Percentiles rank a stretch among this genome's conserved stretches.
These are phyloP conservation scores for Cyclina sinensis DNA, from an alignment of 1,140 invertebrate genomes.

Conservation along the genomic window DNA sequence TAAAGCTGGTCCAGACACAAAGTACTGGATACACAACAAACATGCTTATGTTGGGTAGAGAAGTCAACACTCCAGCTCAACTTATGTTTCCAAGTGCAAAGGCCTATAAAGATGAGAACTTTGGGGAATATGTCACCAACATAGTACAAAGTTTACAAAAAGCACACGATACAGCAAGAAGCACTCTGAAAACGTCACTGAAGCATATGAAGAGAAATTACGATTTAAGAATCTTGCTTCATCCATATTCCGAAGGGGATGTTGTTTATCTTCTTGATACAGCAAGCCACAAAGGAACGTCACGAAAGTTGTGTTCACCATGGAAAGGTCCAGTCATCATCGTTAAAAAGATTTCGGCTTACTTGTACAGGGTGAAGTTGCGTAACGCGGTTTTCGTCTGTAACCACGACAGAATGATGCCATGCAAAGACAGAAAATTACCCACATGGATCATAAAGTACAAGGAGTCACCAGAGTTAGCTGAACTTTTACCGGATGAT, in stretches of 20 bases:
- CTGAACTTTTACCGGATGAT: background rate
- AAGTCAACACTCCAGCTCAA: constrained; percentile 23
- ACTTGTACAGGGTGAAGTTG: constrained; percentile 19
- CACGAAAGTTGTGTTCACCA: background rate
- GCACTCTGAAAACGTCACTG: constrained; percentile 14
- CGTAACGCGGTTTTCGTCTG: constrained; percentile 3
- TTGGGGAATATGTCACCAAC: constrained; percentile 13
- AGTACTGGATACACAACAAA: constrained; percentile 6
- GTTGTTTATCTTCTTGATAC: constrained; percentile 41
- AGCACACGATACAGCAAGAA: background rate
- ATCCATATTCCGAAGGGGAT: background rate
- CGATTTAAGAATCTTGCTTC: background rate
- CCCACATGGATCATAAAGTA: background rate
- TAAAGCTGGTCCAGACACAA: background rate
- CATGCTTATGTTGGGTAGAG: constrained; percentile 9
- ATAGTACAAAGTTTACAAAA: background rate
- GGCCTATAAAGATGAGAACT: background rate
- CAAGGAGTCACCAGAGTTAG: background rate
- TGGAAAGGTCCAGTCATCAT: constrained; percentile 7
- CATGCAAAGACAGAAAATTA: background rate
- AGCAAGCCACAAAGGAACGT: background rate
- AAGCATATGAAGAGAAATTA: constrained; percentile 28
- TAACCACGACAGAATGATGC: constrained; percentile 25
- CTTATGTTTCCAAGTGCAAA: constrained; percentile 1
- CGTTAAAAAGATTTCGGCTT: background rate